Percentiles rank a stretch among this genome's conserved stretches.
These are phyloP conservation scores for Oplegnathus fasciatus DNA, from an alignment of 2,113 vertebrate genomes.

Conservation along the genomic window DNA sequence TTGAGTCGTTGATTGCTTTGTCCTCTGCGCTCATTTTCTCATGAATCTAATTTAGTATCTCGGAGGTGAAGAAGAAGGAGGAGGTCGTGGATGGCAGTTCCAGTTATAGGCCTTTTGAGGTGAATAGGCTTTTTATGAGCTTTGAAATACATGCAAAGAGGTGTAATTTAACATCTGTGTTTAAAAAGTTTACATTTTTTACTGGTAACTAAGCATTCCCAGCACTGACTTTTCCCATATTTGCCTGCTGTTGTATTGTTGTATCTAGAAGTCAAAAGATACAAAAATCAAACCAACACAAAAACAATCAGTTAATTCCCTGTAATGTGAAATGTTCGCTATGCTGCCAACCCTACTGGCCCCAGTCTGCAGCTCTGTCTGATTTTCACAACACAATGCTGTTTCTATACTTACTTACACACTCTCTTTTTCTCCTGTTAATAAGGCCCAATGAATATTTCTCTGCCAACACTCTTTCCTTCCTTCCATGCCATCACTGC, in stretches of 20 bases:
- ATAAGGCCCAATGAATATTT: not conserved
- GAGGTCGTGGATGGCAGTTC: conserved; percentile 26
- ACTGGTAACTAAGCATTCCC: not conserved
- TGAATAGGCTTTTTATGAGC: conserved; percentile 27
- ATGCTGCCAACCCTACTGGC: not conserved
- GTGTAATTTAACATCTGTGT: not conserved
- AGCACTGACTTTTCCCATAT: not conserved
- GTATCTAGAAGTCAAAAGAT: not conserved
- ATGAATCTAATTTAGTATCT: conserved; percentile 68
- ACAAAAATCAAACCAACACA: not conserved
- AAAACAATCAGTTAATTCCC: not conserved
- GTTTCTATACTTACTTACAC: not conserved
- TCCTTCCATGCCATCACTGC: not conserved
- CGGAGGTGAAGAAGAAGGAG: conserved; percentile 32
- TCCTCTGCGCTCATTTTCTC: conserved; percentile 55
- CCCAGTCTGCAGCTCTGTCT: not conserved
- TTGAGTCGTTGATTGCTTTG: conserved; percentile 67
- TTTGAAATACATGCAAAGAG: conserved; percentile 6
- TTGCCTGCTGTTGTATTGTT: not conserved
- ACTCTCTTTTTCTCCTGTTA: not conserved
- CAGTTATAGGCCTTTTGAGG: conserved; percentile 15
- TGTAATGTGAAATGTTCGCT: not conserved
- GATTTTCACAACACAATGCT: not conserved
- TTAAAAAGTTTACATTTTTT: not conserved
- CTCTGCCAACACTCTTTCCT: not conserved